Evolutionary conservation across 2,888 invertebrate species (phyloP), one percentile per base, ranked within the genome.

Genomic region (Orchesella flavescens): DNA sequence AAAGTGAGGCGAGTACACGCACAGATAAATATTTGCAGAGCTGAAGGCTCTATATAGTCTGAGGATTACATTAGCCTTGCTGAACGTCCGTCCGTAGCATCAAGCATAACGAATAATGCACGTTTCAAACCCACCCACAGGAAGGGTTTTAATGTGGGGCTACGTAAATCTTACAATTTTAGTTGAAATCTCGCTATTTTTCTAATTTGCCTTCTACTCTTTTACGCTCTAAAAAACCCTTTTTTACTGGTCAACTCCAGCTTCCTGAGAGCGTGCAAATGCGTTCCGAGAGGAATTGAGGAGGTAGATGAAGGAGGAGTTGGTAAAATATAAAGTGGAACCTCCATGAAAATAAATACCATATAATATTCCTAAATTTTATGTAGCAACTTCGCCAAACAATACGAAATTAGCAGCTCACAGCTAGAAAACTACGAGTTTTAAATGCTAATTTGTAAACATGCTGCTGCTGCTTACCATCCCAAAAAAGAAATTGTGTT

Each of bases 141-240:
- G 72, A 79, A 72, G 65, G 44, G 65, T 53, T 72, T 79, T 15
- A 46, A 46, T 43, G 53, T 65, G 72, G 72, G 55, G 72, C 79
- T 63, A 72, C 71, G 49, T 55, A 79, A 79, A 72, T 65, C 72
- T 72, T 79, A 53, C 61, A 72, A 65, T 72, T 66, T 61, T 43
- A 34, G 53, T 63, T 43, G 69, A 69, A 78, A 66, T 79, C 72
- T 79, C 79, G 57, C 63, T 72, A 79, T 65, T 72, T 79, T 66
- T 72, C 23, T 66, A 65, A 72, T 79, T 79, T 72, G 53, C 21
- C 53, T 43, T 34, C 34, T 34, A 2, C 34, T 34, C 34, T 34
- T 21, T 59, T 59, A n/a, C 17, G 34, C 34, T 34, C 34, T 7
- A 34, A 34, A n/a, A n/a, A n/a, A n/a, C 3, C 34, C 2, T 7